A percentile compares a stretch with the other conserved stretches of the same genome.
phyloP scores from a whole-genome alignment of 2,113 vertebrate species.

The Acinonyx jubatus region DNA sequence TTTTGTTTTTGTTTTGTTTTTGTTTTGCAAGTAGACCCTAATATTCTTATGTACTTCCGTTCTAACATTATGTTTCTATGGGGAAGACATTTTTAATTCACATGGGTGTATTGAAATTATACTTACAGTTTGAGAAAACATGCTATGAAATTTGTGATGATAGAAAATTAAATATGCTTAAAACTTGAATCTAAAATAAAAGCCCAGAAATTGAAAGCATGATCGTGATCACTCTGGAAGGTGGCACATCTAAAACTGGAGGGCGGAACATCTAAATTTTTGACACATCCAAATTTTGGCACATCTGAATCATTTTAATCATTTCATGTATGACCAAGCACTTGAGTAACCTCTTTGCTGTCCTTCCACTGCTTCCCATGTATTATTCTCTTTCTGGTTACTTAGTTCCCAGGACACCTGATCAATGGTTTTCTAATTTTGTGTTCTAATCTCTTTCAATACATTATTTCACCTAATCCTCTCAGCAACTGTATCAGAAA shows the following conservation, averaged over 20 bases:
- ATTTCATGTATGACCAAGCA: not conserved
- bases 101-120: constrained; percentile 63
- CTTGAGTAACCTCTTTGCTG: not conserved
- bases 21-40: constrained; percentile 1
- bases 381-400: not conserved
- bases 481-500: not conserved
- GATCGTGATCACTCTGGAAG: constrained; percentile 38
- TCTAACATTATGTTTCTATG: constrained; percentile 56
- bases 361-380: not conserved
- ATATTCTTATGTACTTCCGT: constrained; percentile 42
- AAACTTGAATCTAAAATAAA: constrained; percentile 69
- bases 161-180: constrained; percentile 59
- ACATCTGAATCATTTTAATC: not conserved
- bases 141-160: constrained; percentile 53
- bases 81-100: not conserved
- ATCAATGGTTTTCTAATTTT: not conserved
- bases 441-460: not conserved
- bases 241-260: constrained; percentile 13
- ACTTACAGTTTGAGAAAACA: constrained; percentile 47
- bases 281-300: not conserved
- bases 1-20: not conserved
- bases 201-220: constrained; percentile 51
- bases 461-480: not conserved
- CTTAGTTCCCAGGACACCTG: not conserved
- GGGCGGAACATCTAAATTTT: not conserved